Conservation (phyloP, 2,113 vertebrate species). For the Crypturellus undulatus region DNA sequence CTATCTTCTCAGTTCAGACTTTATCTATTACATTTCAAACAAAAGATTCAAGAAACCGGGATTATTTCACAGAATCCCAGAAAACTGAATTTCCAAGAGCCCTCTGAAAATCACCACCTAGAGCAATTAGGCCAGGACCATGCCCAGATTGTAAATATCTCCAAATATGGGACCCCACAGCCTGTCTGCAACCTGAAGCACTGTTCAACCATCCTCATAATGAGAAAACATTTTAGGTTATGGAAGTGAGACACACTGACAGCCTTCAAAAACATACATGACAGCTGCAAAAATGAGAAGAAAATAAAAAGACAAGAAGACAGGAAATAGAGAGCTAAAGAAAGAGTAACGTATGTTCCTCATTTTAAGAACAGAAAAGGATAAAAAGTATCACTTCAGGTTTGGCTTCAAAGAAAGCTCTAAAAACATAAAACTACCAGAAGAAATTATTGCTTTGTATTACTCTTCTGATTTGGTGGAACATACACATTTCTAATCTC, state of each 20-base stretch:
- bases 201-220: too few relatives aligned
- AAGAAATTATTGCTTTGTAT: not conserved
- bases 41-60: not conserved
- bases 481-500: not conserved
- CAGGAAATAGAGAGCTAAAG: not conserved
- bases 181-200: too few relatives aligned
- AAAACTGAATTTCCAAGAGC: too few relatives aligned
- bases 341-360: rapidly evolving
- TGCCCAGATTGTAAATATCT: too few relatives aligned
- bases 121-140: too few relatives aligned
- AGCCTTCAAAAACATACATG: not conserved
- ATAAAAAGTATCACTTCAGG: not conserved
- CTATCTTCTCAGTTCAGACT: not conserved
- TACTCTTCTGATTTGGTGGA: not conserved
- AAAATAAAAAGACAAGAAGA: not conserved
- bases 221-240: not conserved
- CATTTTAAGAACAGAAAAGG: not conserved
- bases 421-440: not conserved
- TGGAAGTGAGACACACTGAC: rapidly evolving
- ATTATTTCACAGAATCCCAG: not conserved
- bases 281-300: not conserved
- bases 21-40: not conserved
- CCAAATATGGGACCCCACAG: too few relatives aligned
- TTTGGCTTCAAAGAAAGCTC: not conserved
- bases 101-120: too few relatives aligned